These are phyloP conservation scores for Acanthis flammea DNA, from an alignment of 2,797 vertebrate genomes.

Conservation along the genomic window DNA sequence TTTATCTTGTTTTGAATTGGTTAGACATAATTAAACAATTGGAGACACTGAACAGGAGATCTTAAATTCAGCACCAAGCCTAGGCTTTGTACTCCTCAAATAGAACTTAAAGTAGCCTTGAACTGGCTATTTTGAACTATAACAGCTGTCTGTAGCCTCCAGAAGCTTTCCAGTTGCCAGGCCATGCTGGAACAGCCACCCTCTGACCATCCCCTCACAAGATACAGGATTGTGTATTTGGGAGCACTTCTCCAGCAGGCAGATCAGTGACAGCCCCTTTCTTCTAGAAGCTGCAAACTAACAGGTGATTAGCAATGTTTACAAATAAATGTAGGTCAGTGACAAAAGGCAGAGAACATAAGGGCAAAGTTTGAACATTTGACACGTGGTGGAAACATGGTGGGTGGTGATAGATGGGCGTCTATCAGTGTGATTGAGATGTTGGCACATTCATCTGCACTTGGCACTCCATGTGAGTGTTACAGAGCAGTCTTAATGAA, in stretches of 20 bases:
- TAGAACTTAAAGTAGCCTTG: neutral
- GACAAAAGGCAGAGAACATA: neutral
- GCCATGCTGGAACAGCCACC: neutral
- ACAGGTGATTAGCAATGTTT: neutral
- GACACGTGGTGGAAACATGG: neutral
- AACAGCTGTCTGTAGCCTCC: neutral
- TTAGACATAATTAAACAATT: neutral
- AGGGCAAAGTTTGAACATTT: neutral
- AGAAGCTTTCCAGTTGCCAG: neutral
- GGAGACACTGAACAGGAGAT: neutral
- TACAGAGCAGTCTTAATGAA: neutral
- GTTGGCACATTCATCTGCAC: neutral
- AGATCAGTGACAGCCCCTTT: neutral
- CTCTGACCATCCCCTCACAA: neutral
- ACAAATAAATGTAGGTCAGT: neutral
- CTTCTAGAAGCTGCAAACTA: neutral
- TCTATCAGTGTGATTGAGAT: neutral
- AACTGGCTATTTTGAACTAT: neutral
- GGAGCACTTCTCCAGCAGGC: neutral
- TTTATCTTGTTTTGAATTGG: neutral
- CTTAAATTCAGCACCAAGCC: neutral
- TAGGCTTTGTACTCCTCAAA: neutral
- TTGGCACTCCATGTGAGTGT: neutral
- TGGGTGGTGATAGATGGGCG: neutral
- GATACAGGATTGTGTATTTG: rapidly evolving